A percentile compares a stretch with the other conserved stretches of the same genome.
Conservation (phyloP, 1,140 invertebrate genomes). For the Brachionus calyciflorus region DNA sequence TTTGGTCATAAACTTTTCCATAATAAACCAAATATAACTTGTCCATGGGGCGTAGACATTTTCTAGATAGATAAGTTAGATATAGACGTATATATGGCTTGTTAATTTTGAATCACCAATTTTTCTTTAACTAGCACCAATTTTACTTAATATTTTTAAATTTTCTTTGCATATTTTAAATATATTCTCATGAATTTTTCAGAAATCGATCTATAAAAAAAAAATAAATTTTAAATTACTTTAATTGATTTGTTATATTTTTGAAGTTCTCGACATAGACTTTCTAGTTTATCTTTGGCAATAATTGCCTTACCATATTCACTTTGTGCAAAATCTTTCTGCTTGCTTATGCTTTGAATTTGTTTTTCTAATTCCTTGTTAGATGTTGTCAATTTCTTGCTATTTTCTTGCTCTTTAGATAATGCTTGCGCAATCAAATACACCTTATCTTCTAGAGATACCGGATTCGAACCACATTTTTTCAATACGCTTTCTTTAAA, state of each 20-base stretch:
- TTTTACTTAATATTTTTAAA: too few species aligned
- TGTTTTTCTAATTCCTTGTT: conserved; percentile 28
- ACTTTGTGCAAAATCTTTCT: conserved; percentile 77
- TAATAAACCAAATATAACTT: too few species aligned
- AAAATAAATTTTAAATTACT: too few species aligned
- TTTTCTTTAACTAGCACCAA: too few species aligned
- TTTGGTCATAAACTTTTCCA: too few species aligned
- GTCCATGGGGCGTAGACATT: too few species aligned
- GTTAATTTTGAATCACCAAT: too few species aligned
- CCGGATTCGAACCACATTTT: neutral
- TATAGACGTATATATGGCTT: too few species aligned
- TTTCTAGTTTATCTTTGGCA: conserved; percentile 76
- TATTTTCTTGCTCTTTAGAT: conserved; percentile 21
- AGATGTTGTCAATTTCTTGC: neutral
- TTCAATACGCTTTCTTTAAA: neutral
- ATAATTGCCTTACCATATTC: conserved; percentile 79
- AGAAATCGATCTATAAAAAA: too few species aligned
- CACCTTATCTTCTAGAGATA: conserved; percentile 3
- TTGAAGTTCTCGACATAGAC: conserved; percentile 81
- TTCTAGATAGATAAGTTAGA: too few species aligned
- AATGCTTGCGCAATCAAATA: neutral
- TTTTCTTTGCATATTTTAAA: too few species aligned
- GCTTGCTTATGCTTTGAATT: conserved; percentile 64
- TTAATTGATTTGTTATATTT: conserved; percentile 84
- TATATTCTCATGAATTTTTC: too few species aligned